phyloP scores from a whole-genome alignment of 2,888 invertebrate genomes.

The Drosophila birchii region DNA sequence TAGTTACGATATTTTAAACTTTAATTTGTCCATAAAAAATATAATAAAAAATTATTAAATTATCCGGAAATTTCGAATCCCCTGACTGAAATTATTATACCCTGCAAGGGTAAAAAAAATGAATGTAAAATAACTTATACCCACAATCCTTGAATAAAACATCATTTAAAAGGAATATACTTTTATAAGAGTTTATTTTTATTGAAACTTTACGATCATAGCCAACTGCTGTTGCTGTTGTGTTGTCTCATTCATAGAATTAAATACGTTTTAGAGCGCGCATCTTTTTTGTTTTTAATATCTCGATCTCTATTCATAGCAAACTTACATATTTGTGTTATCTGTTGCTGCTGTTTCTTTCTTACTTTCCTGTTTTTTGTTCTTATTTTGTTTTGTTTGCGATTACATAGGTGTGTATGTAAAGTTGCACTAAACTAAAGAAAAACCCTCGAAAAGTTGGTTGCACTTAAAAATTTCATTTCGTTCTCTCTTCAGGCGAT shows the following conservation, averaged over 20 bases:
- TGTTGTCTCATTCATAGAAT: slow-evolving; percentile 38
- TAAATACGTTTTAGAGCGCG: slow-evolving; percentile 40
- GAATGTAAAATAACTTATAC: not conserved
- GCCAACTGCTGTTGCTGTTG: slow-evolving; percentile 61
- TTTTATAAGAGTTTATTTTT: slow-evolving; percentile 76
- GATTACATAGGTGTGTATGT: slow-evolving; percentile 49
- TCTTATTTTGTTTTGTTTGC: slow-evolving; percentile 4
- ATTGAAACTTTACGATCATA: slow-evolving; percentile 77
- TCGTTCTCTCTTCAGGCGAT: slow-evolving; percentile 51
- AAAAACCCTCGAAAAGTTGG: slow-evolving; percentile 44
- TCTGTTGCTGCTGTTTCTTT: slow-evolving; percentile 3
- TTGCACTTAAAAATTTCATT: slow-evolving; percentile 65
- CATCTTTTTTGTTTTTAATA: slow-evolving; percentile 22
- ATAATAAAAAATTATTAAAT: no score
- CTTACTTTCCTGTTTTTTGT: not conserved
- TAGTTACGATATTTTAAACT: no score
- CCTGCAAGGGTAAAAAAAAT: no score
- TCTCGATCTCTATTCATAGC: slow-evolving; percentile 58
- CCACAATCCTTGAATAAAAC: not conserved
- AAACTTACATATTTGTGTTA: slow-evolving; percentile 65
- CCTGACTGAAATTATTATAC: no score
- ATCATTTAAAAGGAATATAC: not conserved
- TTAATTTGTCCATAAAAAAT: no score
- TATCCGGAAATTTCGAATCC: no score
- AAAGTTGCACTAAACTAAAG: slow-evolving; percentile 58